Base-by-base conservation (phyloP, 2,888 invertebrate genomes). In the Zygogramma bicolorata region DNA sequence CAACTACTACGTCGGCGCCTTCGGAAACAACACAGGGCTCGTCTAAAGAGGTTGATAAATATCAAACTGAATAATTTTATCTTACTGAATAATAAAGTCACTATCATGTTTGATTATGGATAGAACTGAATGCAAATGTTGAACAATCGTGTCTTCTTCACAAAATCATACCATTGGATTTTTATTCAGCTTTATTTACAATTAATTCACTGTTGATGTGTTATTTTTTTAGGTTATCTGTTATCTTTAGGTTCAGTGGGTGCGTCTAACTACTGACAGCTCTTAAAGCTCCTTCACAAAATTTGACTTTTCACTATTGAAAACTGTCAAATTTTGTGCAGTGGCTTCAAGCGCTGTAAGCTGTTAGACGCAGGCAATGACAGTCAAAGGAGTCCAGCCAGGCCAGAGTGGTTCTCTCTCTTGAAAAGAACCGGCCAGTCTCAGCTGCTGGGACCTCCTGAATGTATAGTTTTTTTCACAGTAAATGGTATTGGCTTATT, bases 11-110 rank as follows among this genome's bases (percentile, higher is more conserved):
- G 85, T 79, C 89, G 88, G 73, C 89, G 84, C 71, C 91, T 87
- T 67, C 89, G 87, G 74, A 92, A 89, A 80, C 92, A 92, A 80
- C 92, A 92, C 79, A 92, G 84, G 1, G 91, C 91, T 27, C 91
- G 87, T 67, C 90, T 88, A 73, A 91, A 88, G 29, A 89, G 81
- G 40, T 89, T 89, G 27, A 91, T 79, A 31, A 92, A 81, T 71
- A 90, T 81, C 42, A 92, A 83, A 46, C 91, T 77, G 46, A 91
- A 83, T 59, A 90, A 86, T 84, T 91, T 91, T 0, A 92, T 78
- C 81, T 91, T 89, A 65, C 75, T 75, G 20, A 77, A 60, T 40
- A 81, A 31, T 31, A 76, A 66, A 40, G 68, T 65, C 15, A 77
- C 38, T 59, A 80, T 74, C 79, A 80, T 80, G 13, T 29, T 68